Conservation (phyloP, 1,140 invertebrate genomes). For the Temnothorax nylanderi region DNA sequence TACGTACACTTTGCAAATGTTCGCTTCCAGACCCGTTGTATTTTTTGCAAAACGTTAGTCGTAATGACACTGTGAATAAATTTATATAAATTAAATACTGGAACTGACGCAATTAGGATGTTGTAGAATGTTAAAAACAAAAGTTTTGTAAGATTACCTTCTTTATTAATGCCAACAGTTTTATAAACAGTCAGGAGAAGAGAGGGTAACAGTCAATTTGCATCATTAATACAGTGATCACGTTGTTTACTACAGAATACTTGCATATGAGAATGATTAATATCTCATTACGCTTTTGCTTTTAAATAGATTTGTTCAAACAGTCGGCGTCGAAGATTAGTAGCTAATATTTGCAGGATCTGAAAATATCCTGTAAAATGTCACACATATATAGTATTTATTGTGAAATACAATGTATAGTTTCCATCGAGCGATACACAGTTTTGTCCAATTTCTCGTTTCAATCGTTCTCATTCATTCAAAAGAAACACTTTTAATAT, state of each 20-base stretch:
- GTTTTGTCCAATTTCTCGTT: constrained; percentile 40
- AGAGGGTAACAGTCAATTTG: neutral
- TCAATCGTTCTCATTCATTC: constrained; percentile 32
- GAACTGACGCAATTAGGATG: neutral
- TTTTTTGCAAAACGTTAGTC: neutral
- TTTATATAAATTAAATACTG: neutral
- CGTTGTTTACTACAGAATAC: neutral
- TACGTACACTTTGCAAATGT: neutral
- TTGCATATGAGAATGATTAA: constrained; percentile 1
- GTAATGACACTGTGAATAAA: neutral
- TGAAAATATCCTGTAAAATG: neutral
- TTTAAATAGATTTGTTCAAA: constrained; percentile 2
- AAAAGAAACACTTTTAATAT: constrained; percentile 49
- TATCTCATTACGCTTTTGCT: constrained; percentile 7
- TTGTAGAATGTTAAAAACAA: neutral
- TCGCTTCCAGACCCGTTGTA: neutral
- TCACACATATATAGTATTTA: neutral
- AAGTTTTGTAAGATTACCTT: neutral
- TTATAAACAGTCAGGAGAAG: neutral
- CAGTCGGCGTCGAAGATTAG: neutral
- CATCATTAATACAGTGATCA: neutral
- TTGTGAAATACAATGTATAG: constrained; percentile 19
- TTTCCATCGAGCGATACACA: neutral
- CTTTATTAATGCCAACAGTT: neutral
- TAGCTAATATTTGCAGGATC: neutral